These are phyloP conservation scores for Calidris pygmaea DNA, from an alignment of 2,113 vertebrate genomes.

Conservation along the genomic window DNA sequence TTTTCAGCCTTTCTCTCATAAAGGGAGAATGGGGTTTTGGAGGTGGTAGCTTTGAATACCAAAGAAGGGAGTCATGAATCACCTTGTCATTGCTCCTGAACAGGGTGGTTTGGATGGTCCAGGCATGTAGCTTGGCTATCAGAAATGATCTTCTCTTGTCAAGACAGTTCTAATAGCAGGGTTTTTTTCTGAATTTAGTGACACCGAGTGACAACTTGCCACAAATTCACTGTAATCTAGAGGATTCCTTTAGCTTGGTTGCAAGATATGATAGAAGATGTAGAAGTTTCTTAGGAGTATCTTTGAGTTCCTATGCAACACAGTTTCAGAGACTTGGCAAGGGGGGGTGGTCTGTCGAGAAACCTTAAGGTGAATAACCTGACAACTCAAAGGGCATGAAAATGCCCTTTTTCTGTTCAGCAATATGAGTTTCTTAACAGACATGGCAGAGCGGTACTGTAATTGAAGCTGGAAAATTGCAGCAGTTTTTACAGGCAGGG, in stretches of 20 bases:
- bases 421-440: background rate
- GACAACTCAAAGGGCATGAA: background rate
- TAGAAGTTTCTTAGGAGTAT: background rate
- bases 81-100: background rate
- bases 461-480: background rate
- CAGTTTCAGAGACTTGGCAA: background rate
- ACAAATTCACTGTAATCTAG: background rate
- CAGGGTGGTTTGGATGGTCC: rapidly evolving
- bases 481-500: background rate
- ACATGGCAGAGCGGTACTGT: background rate
- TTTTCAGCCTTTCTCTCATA: background rate
- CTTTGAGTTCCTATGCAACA: background rate
- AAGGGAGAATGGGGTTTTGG: background rate
- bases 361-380: background rate
- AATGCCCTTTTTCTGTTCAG: background rate
- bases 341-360: background rate
- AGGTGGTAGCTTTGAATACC: background rate
- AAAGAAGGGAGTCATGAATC: background rate
- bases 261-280: background rate
- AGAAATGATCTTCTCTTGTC: background rate
- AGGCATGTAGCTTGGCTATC: background rate
- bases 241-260: background rate
- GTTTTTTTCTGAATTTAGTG: background rate
- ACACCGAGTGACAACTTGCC: background rate
- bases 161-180: background rate